phyloP scores from a whole-genome alignment of 2,888 invertebrate genomes.

The Drosophila kokeensis region DNA sequence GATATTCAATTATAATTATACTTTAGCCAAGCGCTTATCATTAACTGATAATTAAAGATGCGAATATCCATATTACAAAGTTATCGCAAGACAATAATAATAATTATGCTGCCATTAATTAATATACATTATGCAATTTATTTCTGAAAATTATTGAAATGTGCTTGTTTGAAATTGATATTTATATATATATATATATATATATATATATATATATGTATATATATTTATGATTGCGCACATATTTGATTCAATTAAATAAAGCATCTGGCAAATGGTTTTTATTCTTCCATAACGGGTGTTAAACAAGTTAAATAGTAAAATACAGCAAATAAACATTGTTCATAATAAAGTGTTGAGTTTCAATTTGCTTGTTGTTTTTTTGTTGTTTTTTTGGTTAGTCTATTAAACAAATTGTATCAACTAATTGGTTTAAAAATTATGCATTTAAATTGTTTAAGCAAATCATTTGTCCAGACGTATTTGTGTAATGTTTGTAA shows the following conservation, averaged over 20 bases:
- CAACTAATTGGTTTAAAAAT: not conserved
- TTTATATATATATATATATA: not conserved
- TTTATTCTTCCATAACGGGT: not conserved
- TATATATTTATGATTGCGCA: not conserved
- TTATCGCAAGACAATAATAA: not conserved
- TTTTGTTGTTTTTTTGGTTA: not conserved
- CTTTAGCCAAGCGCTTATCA: not conserved
- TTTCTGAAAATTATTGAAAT: slow-evolving; percentile 1
- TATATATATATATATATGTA: not conserved
- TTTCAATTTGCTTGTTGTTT: slow-evolving; percentile 8
- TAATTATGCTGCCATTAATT: not conserved
- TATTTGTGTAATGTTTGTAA: too few relatives aligned
- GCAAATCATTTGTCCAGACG: too few relatives aligned
- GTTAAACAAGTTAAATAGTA: not conserved
- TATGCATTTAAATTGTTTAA: not conserved
- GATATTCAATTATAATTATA: slow-evolving; percentile 11
- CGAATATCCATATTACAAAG: not conserved
- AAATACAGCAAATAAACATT: slow-evolving; percentile 3
- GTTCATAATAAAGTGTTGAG: slow-evolving; percentile 8
- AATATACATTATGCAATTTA: not conserved
- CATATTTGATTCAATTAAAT: slow-evolving; percentile 26
- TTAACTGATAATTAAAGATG: not conserved
- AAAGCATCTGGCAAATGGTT: slow-evolving; percentile 32
- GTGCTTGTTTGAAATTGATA: not conserved
- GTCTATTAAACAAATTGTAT: slow-evolving; percentile 23